These are phyloP conservation scores for Lydus trimaculatus DNA, from an alignment of 2,888 invertebrate genomes.

Conservation along the genomic window DNA sequence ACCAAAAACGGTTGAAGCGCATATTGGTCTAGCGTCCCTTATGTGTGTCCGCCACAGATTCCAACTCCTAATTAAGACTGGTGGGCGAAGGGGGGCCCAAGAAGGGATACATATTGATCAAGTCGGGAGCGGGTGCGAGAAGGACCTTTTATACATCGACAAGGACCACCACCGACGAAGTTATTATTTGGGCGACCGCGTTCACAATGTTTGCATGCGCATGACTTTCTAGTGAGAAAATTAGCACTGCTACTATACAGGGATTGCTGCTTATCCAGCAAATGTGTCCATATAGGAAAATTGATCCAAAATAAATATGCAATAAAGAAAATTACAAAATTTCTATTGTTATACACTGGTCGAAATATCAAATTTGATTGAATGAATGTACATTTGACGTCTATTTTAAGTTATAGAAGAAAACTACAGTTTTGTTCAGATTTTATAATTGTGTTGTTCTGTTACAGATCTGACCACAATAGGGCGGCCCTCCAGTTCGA, in stretches of 20 bases:
- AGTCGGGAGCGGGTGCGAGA: slow-evolving; percentile 53
- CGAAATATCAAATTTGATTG: neutral
- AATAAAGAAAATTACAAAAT: neutral
- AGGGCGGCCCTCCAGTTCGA: slow-evolving; percentile 49
- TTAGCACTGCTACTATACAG: slow-evolving; percentile 50
- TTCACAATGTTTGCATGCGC: slow-evolving; percentile 57
- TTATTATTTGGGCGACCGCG: slow-evolving; percentile 62
- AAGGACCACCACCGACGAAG: slow-evolving; percentile 50
- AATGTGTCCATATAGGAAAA: neutral
- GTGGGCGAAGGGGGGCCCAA: slow-evolving; percentile 63
- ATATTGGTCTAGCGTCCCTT: slow-evolving; percentile 61
- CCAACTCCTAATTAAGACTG: slow-evolving; percentile 86
- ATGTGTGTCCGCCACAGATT: slow-evolving; percentile 84
- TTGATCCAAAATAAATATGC: neutral
- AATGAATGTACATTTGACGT: neutral
- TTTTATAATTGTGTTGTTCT: slow-evolving; percentile 34
- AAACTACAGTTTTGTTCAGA: too few species aligned
- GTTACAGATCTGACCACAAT: slow-evolving; percentile 56
- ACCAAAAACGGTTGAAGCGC: slow-evolving; percentile 44
- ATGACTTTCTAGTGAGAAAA: slow-evolving; percentile 54
- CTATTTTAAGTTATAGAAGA: too few species aligned
- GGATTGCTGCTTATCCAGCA: slow-evolving; percentile 15
- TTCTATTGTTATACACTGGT: neutral
- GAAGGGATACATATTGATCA: slow-evolving; percentile 60
- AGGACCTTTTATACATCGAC: slow-evolving; percentile 44